Conservation (phyloP, 2,113 vertebrate species). For the Pedionomus torquatus region DNA sequence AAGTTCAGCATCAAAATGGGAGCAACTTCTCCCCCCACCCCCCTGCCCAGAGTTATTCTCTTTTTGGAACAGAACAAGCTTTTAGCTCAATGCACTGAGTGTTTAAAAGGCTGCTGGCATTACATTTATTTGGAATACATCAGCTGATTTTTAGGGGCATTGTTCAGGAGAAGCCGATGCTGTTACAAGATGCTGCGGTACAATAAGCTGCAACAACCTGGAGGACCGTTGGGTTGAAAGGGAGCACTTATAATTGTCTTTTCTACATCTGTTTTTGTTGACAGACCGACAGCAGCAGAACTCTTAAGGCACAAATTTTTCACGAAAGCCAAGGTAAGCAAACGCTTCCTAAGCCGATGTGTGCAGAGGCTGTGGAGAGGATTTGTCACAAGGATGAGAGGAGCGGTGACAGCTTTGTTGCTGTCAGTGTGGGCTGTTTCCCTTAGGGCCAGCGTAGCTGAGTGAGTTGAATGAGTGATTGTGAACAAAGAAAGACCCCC, state of each 20-base stretch:
- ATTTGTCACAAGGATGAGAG: background rate
- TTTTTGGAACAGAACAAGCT: background rate
- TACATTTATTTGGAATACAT: background rate
- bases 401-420: conserved; percentile 1
- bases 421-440: background rate
- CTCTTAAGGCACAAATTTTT: conserved; percentile 96
- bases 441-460: background rate
- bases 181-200: background rate
- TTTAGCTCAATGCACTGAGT: background rate
- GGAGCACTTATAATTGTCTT: conserved; percentile 34
- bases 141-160: background rate
- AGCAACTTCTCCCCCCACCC: background rate
- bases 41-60: background rate
- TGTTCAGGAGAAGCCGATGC: background rate
- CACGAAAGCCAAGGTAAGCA: conserved; percentile 93
- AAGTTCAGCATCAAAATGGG: background rate
- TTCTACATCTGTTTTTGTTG: conserved; percentile 58
- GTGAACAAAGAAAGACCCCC: conserved; percentile 9
- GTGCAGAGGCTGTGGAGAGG: background rate
- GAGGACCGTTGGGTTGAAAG: conserved; percentile 3
- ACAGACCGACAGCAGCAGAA: conserved; percentile 93
- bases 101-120: background rate
- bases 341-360: background rate
- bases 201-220: background rate
- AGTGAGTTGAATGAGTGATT: background rate